A percentile compares a stretch with the other conserved stretches of the same genome.
These are phyloP conservation scores for Muntiacus reevesi DNA, from an alignment of 2,113 vertebrate species.

Conservation along the genomic window DNA sequence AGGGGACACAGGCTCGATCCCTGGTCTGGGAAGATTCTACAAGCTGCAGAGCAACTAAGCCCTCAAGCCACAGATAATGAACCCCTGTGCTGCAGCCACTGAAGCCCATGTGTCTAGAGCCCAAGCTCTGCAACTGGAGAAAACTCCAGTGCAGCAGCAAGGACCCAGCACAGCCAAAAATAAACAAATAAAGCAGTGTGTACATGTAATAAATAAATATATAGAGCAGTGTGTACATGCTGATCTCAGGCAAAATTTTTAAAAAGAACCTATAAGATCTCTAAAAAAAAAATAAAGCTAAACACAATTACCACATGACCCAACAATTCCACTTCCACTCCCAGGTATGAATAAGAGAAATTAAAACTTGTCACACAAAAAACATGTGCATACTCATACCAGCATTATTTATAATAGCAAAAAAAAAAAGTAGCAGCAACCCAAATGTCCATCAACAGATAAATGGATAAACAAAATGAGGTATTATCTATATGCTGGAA, in stretches of 20 bases:
- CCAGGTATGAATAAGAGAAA: background rate
- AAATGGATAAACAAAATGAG: background rate
- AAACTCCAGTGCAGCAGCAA: background rate
- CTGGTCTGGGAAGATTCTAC: background rate
- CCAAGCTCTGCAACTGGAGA: background rate
- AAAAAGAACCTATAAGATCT: background rate
- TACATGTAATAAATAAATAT: background rate
- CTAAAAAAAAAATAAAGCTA: background rate
- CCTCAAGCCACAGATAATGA: background rate
- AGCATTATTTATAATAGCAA: background rate
- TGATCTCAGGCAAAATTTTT: background rate
- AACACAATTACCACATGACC: background rate
- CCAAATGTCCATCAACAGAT: background rate
- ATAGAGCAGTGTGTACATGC: background rate
- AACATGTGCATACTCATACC: background rate
- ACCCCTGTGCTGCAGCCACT: background rate
- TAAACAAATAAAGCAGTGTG: background rate
- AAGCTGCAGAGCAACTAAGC: background rate
- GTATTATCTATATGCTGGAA: background rate
- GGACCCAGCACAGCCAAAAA: background rate
- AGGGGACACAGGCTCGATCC: background rate
- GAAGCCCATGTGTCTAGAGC: background rate
- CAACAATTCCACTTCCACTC: background rate
- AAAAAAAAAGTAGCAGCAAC: background rate
- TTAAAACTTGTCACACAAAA: background rate